Base-by-base conservation (phyloP, 2,113 vertebrate species). In the Petromus typicus region DNA sequence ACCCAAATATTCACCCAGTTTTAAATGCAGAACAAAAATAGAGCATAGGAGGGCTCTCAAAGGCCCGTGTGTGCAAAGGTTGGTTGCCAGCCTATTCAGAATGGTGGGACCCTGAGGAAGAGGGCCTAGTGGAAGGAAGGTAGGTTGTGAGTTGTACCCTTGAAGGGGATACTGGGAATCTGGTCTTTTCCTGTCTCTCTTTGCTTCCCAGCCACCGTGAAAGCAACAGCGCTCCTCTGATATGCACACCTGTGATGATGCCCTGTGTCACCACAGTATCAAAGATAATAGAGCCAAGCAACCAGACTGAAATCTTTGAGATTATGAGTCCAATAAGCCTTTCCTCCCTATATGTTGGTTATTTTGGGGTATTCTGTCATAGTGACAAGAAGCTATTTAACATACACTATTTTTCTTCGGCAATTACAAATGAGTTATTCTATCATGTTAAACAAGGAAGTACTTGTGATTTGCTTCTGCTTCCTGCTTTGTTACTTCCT, bases 401-500 rank as follows among this genome's bases (percentile, higher is more conserved):
- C 75, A 89, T 8, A 76, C 45, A 90, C 7, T 71, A 4, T 22
- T 90, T 80, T 89, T 59, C 54, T 64, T 51, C 5, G 25, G 9
- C 8, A 78, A 40, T 67, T 59, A 75, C 1, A 84, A 76, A 37
- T 80, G 48, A 86, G 43, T 76, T 89, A 73, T 34, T 40, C 56
- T 45, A 86, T 54, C 66, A 51, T 11, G 18, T 43, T 56, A 79
- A 27, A 81, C 57, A 86, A 30, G 40, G 76, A 90, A 54, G 30
- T 59, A 37, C 2, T 32, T 57, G n/a, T 84, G 25, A 73, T 73
- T 94, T 93, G 59, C 63, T 51, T 91, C 67, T 92, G 51, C 54
- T 61, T 34, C 91, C 56, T 75, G 51, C 45, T n/a, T 79, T 89
- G 76, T 48, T 81, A 85, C 43, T 90, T 88, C 40, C 32, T 90